These are phyloP conservation scores for Leptodactylus fallax DNA, from an alignment of 2,797 vertebrate genomes.

Conservation along the genomic window DNA sequence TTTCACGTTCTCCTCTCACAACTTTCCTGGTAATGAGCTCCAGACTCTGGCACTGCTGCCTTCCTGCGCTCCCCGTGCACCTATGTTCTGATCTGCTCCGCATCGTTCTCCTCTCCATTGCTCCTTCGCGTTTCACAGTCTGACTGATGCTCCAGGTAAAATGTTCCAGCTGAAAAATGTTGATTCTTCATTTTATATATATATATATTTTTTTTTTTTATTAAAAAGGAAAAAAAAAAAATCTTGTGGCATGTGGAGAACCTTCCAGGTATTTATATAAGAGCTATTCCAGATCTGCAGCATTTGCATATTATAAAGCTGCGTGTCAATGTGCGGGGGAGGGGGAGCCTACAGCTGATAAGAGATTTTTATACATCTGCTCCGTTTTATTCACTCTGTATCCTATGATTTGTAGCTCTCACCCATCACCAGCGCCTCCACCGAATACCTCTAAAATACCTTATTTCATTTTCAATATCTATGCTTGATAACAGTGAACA, in stretches of 20 bases:
- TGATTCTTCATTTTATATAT: constrained; percentile 2
- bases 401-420: not conserved
- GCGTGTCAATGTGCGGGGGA: not conserved
- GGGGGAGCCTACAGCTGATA: not conserved
- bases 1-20: not conserved
- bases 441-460: not conserved
- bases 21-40: not conserved
- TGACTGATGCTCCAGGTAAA: constrained; percentile 29
- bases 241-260: not conserved
- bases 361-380: not conserved
- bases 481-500: not conserved
- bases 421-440: too few relatives aligned
- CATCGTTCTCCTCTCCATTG: not conserved
- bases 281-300: not conserved
- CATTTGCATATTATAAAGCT: not conserved
- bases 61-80: not conserved
- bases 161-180: constrained; percentile 26
- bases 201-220: too few relatives aligned
- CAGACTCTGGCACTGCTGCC: not conserved
- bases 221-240: constrained; percentile 14
- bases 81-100: not conserved
- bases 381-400: not conserved
- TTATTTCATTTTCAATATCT: not conserved
- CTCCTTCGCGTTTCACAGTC: not conserved
- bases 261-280: constrained; percentile 16